Evolutionary conservation across 2,113 vertebrate species (phyloP).

Genomic region (Neotoma lepida): DNA sequence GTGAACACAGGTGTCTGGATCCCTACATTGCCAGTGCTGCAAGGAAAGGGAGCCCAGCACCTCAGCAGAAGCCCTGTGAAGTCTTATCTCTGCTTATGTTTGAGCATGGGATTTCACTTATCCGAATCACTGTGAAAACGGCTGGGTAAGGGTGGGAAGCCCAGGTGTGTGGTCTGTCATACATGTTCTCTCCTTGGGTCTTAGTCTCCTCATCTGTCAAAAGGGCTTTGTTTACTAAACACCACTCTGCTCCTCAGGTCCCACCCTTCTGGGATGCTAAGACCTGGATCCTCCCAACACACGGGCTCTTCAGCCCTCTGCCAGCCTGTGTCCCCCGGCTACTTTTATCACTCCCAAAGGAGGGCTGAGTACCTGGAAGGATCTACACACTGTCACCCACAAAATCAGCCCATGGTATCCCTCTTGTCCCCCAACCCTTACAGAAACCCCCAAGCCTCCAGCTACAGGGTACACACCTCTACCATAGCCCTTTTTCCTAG

Average conservation of each 20-base stretch:
- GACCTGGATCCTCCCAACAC: rapidly evolving
- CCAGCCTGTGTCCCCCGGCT: not conserved
- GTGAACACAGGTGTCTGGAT: no score
- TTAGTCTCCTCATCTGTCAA: not conserved
- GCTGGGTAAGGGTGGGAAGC: no score
- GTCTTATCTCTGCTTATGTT: not conserved
- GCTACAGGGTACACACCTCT: not conserved
- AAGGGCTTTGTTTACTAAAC: not conserved
- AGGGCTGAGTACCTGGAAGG: not conserved
- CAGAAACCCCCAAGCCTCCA: not conserved
- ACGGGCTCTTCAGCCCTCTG: not conserved
- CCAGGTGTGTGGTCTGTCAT: rapidly evolving
- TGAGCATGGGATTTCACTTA: not conserved
- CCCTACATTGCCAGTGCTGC: rapidly evolving
- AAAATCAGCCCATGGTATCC: not conserved
- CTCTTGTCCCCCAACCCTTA: not conserved
- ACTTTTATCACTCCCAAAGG: not conserved
- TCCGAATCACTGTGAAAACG: not conserved
- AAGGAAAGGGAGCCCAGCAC: rapidly evolving
- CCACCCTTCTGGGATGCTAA: not conserved
- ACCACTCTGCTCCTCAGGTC: not conserved
- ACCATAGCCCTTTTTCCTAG: not conserved
- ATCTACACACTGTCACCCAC: not conserved
- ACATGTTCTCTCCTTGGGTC: not conserved
- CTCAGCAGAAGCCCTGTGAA: rapidly evolving